phyloP scores from a whole-genome alignment of 2,888 invertebrate genomes.

The Dorcus hopei region DNA sequence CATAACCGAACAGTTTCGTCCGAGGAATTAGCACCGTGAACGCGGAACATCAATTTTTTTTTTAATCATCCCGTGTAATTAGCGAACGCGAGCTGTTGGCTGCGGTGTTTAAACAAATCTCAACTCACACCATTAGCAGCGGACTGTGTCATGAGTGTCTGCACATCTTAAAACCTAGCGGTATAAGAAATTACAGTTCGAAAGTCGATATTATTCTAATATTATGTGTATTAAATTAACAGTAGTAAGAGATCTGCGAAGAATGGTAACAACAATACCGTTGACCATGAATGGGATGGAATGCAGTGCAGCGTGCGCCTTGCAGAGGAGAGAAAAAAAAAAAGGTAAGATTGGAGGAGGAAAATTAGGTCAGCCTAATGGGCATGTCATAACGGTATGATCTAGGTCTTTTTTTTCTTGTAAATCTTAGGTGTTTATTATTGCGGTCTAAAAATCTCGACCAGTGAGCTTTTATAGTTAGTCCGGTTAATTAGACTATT shows the following conservation, averaged over 20 bases:
- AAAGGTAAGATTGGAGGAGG: background rate
- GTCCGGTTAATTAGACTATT: too few relatives aligned
- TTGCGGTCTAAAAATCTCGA: too few relatives aligned
- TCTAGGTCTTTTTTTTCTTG: too few relatives aligned
- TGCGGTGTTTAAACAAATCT: conserved; percentile 9
- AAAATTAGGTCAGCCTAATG: background rate
- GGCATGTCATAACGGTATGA: too few relatives aligned
- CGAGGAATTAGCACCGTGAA: too few relatives aligned
- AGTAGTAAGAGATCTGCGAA: conserved; percentile 4
- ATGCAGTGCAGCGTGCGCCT: background rate
- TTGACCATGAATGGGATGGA: background rate
- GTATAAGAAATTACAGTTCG: conserved; percentile 13
- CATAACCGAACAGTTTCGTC: too few relatives aligned
- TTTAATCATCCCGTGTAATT: too few relatives aligned
- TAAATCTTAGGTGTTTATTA: too few relatives aligned
- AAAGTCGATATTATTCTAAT: conserved; percentile 6
- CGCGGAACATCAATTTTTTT: too few relatives aligned
- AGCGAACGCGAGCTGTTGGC: too few relatives aligned
- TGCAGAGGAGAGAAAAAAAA: background rate
- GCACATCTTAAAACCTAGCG: conserved; percentile 9
- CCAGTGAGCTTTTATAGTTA: too few relatives aligned
- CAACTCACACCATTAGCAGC: background rate
- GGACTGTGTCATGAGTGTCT: background rate
- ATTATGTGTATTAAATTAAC: conserved; percentile 5
- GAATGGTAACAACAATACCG: conserved; percentile 7